Base-by-base conservation (phyloP, 1,140 invertebrate genomes). In the Philaenus spumarius region DNA sequence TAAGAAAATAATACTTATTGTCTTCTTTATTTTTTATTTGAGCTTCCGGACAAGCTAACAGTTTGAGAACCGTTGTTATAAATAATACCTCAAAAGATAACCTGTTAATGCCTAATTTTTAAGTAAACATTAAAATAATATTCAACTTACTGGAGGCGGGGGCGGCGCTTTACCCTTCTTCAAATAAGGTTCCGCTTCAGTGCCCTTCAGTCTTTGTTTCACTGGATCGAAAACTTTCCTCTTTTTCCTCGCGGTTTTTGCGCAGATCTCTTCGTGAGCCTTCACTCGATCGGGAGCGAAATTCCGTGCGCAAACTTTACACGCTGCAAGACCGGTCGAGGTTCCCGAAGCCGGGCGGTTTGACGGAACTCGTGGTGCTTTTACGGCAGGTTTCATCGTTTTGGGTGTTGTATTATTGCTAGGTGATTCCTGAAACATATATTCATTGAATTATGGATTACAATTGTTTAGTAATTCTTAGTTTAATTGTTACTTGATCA, bases 221-320 rank as follows among this genome's bases (percentile, higher is more conserved):
- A 84, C 78, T 11, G 87, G 82, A 73, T 97, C 93, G 70, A 93
- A 95, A 7, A 82, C 80, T 75, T 93, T 95, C 58, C 93, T 78
- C 65, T 91, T 91, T 67, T 89, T 90, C 19, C 79, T 78, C 5
- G 77, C 73, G 5, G 84, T 81, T 67, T 89, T 90, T 26, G 75
- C 67, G 70, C 93, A 95, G 61, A 93, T 89, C n/a, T 81, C 74
- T 71, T 90, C 80, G 69, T 97, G 94, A 62, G 85, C 86, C 30
- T 72, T 71, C 9, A 96, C 72, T 1, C 94, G 79, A 67, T 96
- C 93, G 4, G 77, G 69, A 5, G 84, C 83, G 73, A 96, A 96
- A 67, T 79, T 78, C 1, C 89, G 77, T 1, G 79, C 76, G 69
- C 89, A 92, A 42, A 80, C 78, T 26, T 76, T 75, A 69, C 89